Conservation (phyloP, 2,888 invertebrate species). For the Orthosia gracilis region DNA sequence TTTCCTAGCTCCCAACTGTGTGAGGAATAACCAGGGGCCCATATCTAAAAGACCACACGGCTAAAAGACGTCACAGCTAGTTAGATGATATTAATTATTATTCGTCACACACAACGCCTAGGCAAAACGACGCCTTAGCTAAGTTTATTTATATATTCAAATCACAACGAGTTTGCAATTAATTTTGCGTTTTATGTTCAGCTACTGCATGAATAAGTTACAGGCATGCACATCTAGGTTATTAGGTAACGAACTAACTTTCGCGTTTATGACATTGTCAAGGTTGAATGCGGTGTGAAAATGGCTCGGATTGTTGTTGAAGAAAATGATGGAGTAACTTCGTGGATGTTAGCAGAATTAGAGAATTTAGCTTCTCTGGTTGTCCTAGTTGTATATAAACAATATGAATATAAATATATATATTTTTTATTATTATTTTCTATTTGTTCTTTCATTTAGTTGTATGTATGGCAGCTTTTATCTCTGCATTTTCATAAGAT, state of each 20-base stretch:
- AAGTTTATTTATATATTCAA: slow-evolving; percentile 56
- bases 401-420: no score
- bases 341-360: background rate
- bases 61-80: background rate
- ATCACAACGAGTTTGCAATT: slow-evolving; percentile 50
- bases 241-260: slow-evolving; percentile 41
- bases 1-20: background rate
- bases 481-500: no score
- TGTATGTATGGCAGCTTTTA: no score
- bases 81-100: slow-evolving; percentile 28
- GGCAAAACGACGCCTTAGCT: slow-evolving; percentile 20
- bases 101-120: slow-evolving; percentile 43
- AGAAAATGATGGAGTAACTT: slow-evolving; percentile 1
- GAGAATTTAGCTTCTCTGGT: no score
- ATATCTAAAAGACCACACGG: slow-evolving; percentile 18
- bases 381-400: no score
- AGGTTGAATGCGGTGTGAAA: slow-evolving; percentile 38
- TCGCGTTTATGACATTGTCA: slow-evolving; percentile 46
- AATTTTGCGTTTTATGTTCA: slow-evolving; percentile 50
- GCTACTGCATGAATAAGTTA: slow-evolving; percentile 49
- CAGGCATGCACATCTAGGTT: slow-evolving; percentile 59
- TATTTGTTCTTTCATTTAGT: no score
- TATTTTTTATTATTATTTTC: no score
- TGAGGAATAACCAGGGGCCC: background rate
- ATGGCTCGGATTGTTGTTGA: slow-evolving; percentile 14